phyloP scores from a whole-genome alignment of 2,113 vertebrate genomes.

The Marcusenius ussheri region DNA sequence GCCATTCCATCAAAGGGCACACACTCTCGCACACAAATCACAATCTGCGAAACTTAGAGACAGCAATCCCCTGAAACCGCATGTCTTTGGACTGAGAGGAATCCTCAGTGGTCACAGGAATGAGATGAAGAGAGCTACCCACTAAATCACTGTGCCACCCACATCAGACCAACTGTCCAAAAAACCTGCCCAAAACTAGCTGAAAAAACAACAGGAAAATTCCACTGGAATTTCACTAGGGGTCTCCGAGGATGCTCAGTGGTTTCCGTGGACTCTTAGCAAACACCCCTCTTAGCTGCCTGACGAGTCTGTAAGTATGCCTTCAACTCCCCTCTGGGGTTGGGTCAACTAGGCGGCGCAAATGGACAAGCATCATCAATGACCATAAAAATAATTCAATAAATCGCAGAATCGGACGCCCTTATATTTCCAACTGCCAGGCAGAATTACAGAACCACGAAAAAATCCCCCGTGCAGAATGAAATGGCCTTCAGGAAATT shows the following conservation, averaged over 20 bases:
- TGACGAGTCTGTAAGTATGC: not conserved
- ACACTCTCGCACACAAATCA: not conserved
- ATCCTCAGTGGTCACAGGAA: not conserved
- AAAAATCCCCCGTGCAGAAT: not conserved
- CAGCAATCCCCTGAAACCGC: not conserved
- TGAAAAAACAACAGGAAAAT: not conserved
- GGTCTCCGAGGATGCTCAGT: not conserved
- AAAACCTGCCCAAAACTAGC: not conserved
- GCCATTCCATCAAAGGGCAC: not conserved
- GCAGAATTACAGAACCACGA: not conserved
- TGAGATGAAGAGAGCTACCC: not conserved
- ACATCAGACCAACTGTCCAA: not conserved
- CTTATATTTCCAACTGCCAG: not conserved
- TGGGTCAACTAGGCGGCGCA: not conserved
- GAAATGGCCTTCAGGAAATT: not conserved
- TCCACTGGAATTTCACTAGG: not conserved
- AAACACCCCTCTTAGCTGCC: not conserved
- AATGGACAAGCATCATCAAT: not conserved
- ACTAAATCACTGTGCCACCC: not conserved
- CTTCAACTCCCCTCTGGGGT: not conserved
- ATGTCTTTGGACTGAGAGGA: not conserved
- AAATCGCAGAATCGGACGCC: not conserved
- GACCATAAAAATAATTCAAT: not conserved
- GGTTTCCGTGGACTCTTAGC: not conserved
- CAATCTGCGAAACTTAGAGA: not conserved